phyloP scores from a whole-genome alignment of 2,113 vertebrate genomes.

The Perognathus longimembris region DNA sequence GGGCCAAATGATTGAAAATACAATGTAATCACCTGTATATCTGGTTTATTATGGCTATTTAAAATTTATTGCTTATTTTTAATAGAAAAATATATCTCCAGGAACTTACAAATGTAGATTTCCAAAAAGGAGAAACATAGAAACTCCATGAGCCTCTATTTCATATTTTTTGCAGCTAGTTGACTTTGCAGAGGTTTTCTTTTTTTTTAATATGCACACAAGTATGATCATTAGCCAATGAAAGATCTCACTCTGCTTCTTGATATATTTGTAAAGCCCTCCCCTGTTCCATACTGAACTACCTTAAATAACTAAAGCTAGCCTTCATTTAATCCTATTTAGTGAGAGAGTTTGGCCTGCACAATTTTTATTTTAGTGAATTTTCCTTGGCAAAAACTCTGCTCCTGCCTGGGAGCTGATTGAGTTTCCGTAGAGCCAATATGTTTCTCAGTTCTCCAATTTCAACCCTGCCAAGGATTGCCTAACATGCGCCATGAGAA shows the following conservation, averaged over 20 bases:
- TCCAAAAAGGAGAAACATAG: not conserved
- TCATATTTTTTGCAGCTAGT: not conserved
- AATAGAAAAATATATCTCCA: not conserved
- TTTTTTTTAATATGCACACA: too few species aligned
- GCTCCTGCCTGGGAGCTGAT: constrained; percentile 65
- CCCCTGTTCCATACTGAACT: constrained; percentile 7
- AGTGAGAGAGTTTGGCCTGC: constrained; percentile 54
- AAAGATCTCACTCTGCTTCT: not conserved
- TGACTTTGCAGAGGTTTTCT: not conserved
- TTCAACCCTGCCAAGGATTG: constrained; percentile 84
- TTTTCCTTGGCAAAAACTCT: constrained; percentile 73
- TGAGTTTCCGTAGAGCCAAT: constrained; percentile 74
- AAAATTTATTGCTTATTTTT: not conserved
- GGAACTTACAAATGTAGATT: not conserved
- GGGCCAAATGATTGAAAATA: not conserved
- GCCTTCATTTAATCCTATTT: constrained; percentile 49
- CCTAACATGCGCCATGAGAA: constrained; percentile 82
- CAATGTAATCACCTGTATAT: not conserved
- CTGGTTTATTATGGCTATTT: not conserved
- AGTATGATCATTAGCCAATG: not conserved
- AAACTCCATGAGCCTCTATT: not conserved
- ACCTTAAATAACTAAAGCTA: not conserved
- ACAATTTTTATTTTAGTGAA: constrained; percentile 76
- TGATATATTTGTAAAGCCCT: not conserved
- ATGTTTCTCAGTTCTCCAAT: constrained; percentile 79